phyloP scores from a whole-genome alignment of 2,797 vertebrate species.

The Babyrousa celebensis region DNA sequence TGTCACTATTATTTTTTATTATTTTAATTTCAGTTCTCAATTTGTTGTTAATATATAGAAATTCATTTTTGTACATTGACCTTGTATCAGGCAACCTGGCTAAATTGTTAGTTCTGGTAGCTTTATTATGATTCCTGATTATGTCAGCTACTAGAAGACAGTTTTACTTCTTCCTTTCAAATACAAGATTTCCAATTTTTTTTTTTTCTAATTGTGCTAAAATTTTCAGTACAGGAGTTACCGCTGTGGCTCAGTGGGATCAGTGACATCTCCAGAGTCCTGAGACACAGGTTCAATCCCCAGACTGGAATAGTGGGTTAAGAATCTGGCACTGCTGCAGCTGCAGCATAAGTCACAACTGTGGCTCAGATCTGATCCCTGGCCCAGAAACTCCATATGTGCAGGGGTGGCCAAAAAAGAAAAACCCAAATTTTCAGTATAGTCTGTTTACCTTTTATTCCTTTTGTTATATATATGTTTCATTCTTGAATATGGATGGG shows the following conservation, averaged over 20 bases:
- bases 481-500: not conserved
- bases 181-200: not conserved
- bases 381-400: too few species aligned
- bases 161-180: constrained; percentile 38
- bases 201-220: not conserved
- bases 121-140: constrained; percentile 6
- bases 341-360: too few species aligned
- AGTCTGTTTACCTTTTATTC: not conserved
- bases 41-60: constrained; percentile 29
- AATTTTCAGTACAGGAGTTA: not conserved
- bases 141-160: not conserved
- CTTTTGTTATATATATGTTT: not conserved
- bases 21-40: not conserved
- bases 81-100: not conserved
- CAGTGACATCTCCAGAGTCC: too few species aligned
- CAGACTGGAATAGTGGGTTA: too few species aligned
- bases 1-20: not conserved
- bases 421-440: not conserved
- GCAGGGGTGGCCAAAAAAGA: too few species aligned
- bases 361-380: too few species aligned
- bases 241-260: too few species aligned
- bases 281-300: too few species aligned
- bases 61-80: constrained; percentile 1
- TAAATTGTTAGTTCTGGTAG: constrained; percentile 29
- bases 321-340: too few species aligned